Evolutionary conservation across 2,888 invertebrate genomes (phyloP), one percentile per base, ranked within the genome.

Genomic region (Ditylenchus weischeri): DNA sequence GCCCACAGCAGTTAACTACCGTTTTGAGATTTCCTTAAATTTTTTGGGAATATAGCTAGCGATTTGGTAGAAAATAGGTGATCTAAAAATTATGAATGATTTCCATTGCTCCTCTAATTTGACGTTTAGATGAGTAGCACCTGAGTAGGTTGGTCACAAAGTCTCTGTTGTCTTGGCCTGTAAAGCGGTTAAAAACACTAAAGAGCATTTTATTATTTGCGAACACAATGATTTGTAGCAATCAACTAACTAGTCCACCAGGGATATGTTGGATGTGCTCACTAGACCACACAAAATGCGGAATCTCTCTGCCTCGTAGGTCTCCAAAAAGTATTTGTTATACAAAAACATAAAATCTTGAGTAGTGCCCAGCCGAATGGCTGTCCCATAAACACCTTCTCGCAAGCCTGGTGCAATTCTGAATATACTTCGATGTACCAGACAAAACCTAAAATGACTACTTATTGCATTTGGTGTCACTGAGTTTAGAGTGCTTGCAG

Each of bases 281-380:
- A 68, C 72, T 29, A 75, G 38, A 43, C 72, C 75, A 49, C 38
- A 19, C 57, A 64, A 72, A 10, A 75, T 69, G 11, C 72, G 65
- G 1, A 69, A 71, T 57, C 67, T 60, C 60, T 75, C 75, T 62
- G 70, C 18, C 51, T 73, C 66, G 51, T 70, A 73, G 35, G 65
- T 62, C 64, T 76, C 76, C 10, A 48, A 57, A 21, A 61, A 64
- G 66, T 71, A 76, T 64, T 76, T 76, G 21, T 66, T 63, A 54
- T 64, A 68, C 13, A 78, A 47, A 60, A 73, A 78, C 15, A 74
- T 71, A 57, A 77, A 78, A 21, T 72, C 72, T 11, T 72, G 71
- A 19, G 69, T 61, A 15, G 66, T 65, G 49, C 78, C 78, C 43
- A 71, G 50, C 18, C 65, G 68, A 11, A 75, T 70, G 0, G 73